Conservation (phyloP, 1,140 invertebrate genomes). For the Magallana angulata region DNA sequence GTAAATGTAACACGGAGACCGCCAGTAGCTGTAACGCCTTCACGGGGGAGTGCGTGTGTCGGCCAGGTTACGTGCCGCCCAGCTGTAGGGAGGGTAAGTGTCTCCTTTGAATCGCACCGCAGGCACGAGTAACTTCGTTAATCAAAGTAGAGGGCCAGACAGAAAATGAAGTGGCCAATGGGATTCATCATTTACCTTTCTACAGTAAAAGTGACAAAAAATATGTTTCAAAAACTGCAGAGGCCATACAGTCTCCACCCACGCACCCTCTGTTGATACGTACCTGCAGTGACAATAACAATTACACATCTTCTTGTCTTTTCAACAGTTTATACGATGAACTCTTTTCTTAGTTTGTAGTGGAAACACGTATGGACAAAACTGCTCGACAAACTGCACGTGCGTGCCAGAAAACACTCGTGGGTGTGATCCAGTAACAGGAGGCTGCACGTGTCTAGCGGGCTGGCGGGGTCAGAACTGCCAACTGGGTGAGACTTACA, state of each 20-base stretch:
- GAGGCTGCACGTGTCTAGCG: background rate
- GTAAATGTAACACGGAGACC: background rate
- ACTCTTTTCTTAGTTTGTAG: background rate
- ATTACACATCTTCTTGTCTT: too few relatives aligned
- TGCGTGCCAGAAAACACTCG: background rate
- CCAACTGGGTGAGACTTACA: background rate
- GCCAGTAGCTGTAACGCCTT: slow-evolving; percentile 2
- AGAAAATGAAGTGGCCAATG: too few relatives aligned
- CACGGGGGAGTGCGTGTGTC: slow-evolving; percentile 1
- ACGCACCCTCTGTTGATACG: too few relatives aligned
- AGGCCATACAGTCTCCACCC: too few relatives aligned
- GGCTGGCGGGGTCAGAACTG: background rate
- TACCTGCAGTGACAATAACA: too few relatives aligned
- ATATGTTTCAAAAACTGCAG: too few relatives aligned
- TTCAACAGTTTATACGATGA: too few relatives aligned
- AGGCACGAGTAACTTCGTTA: too few relatives aligned
- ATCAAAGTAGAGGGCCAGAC: too few relatives aligned
- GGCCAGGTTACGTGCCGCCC: background rate
- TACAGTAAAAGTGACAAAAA: too few relatives aligned
- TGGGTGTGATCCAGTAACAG: background rate
- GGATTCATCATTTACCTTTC: too few relatives aligned
- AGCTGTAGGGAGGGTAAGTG: background rate
- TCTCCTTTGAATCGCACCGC: too few relatives aligned
- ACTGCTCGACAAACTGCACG: background rate
- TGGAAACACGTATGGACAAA: background rate